Percentiles rank a stretch among this genome's conserved stretches.
phyloP scores from a whole-genome alignment of 2,797 vertebrate genomes.

The Cephalopachus bancanus region DNA sequence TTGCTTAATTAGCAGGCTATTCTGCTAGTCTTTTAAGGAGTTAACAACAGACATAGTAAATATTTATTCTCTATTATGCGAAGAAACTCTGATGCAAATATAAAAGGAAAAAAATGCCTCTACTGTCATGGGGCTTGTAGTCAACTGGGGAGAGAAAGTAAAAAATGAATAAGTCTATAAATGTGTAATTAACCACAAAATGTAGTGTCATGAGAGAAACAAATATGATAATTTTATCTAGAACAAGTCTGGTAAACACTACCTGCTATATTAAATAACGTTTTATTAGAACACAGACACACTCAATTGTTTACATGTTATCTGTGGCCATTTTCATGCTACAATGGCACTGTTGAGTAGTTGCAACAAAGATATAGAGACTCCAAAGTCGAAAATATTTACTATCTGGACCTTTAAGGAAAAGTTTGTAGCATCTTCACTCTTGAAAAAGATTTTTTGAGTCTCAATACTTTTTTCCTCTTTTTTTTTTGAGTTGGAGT shows the following conservation, averaged over 20 bases:
- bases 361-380: neutral
- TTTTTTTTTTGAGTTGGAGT: too few species aligned
- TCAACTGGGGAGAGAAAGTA: neutral
- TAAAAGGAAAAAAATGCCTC: neutral
- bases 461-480: neutral
- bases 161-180: neutral
- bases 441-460: neutral
- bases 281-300: neutral
- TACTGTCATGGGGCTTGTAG: neutral
- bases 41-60: neutral
- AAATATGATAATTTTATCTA: neutral
- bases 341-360: neutral
- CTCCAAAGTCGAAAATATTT: neutral
- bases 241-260: neutral
- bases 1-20: neutral
- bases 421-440: neutral
- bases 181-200: neutral
- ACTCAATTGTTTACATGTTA: neutral
- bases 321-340: neutral
- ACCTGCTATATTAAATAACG: neutral
- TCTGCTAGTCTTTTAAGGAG: neutral
- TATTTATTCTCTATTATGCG: neutral
- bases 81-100: neutral
- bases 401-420: neutral
- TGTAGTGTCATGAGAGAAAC: neutral